Evolutionary conservation across 2,113 vertebrate species (phyloP).

Genomic region (Hypomesus transpacificus): DNA sequence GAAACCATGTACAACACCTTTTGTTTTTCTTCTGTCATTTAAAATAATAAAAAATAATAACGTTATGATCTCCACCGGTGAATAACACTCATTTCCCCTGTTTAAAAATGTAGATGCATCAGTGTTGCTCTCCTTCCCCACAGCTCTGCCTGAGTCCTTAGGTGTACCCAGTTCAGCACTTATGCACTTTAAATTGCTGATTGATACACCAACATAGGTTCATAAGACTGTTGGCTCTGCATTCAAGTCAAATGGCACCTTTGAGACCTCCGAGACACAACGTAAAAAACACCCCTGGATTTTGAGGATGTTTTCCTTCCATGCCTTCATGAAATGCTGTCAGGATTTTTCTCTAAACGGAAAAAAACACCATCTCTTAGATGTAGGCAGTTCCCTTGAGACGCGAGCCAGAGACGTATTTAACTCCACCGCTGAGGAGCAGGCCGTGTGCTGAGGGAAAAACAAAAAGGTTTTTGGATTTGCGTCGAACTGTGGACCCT

Average conservation of each 20-base stretch:
- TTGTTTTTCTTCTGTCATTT: no score
- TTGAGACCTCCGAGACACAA: constrained; percentile 41
- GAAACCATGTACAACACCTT: no score
- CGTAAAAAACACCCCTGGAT: constrained; percentile 17
- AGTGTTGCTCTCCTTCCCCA: neutral
- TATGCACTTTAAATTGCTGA: neutral
- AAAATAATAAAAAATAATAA: no score
- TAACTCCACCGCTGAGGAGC: constrained; percentile 31
- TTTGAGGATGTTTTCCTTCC: constrained; percentile 47
- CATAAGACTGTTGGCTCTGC: neutral
- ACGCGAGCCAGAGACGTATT: constrained; percentile 18
- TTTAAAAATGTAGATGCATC: neutral
- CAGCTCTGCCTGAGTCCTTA: neutral
- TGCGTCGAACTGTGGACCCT: neutral
- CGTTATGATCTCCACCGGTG: neutral
- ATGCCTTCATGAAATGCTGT: constrained; percentile 35
- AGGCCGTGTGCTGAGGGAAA: neutral
- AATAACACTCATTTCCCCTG: neutral
- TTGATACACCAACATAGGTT: neutral
- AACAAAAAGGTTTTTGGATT: constrained; percentile 2
- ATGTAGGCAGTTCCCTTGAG: constrained; percentile 38
- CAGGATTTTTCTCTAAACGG: constrained; percentile 43
- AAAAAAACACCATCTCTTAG: constrained; percentile 40
- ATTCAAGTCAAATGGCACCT: constrained; percentile 38
- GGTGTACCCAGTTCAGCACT: neutral